Percentiles rank a stretch among this genome's conserved stretches.
Conservation (phyloP, 2,888 invertebrate genomes). For the Venusia cambrica region DNA sequence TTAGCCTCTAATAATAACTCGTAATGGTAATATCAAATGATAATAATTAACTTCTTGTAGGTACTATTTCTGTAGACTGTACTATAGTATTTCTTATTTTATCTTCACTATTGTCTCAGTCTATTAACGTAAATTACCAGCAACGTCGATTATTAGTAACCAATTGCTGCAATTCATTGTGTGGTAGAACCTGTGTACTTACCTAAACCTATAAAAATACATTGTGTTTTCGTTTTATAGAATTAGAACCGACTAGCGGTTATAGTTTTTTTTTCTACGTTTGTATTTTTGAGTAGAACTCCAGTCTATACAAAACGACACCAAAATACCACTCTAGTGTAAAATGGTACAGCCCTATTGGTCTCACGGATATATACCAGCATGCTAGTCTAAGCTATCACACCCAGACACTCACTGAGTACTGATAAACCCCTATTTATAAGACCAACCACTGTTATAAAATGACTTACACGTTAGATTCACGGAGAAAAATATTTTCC, state of each 20-base stretch:
- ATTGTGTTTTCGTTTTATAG: constrained; percentile 66
- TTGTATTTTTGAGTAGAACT: constrained; percentile 55
- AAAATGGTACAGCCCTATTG: constrained; percentile 42
- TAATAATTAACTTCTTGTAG: constrained; percentile 46
- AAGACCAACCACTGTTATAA: constrained; percentile 72
- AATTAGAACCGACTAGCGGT: constrained; percentile 69
- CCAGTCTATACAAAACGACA: constrained; percentile 49
- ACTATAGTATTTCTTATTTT: constrained; percentile 52
- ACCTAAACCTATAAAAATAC: constrained; percentile 44
- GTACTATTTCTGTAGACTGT: constrained; percentile 44
- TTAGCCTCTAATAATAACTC: constrained; percentile 40
- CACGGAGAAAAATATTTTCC: constrained; percentile 81
- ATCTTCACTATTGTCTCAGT: constrained; percentile 55
- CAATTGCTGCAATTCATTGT: constrained; percentile 62
- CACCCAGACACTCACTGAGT: constrained; percentile 63
- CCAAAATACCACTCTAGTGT: constrained; percentile 50
- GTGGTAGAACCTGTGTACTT: constrained; percentile 59
- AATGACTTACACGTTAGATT: constrained; percentile 79
- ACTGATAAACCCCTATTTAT: constrained; percentile 49
- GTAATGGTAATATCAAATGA: constrained; percentile 50
- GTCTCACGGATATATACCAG: constrained; percentile 59
- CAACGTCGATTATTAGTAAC: constrained; percentile 52
- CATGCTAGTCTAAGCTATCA: constrained; percentile 69
- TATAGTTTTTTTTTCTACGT: constrained; percentile 57
- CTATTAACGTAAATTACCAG: constrained; percentile 46